phyloP scores from a whole-genome alignment of 2,113 vertebrate genomes.

The Eurypyga helias region DNA sequence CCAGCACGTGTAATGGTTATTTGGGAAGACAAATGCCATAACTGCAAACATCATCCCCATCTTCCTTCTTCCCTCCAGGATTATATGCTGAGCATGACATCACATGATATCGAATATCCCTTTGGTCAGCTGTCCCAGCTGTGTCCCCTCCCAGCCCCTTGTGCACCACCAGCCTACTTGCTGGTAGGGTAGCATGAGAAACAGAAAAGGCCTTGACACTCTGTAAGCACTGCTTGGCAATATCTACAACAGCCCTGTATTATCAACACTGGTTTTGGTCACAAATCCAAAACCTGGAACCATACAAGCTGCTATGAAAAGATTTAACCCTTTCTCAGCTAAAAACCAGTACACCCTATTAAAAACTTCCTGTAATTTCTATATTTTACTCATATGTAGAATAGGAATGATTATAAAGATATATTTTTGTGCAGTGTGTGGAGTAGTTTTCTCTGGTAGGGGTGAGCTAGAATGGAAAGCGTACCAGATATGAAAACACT shows the following conservation, averaged over 20 bases:
- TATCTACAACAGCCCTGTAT: background rate
- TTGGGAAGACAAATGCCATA: background rate
- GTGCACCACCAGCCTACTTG: rapidly evolving
- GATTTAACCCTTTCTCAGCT: background rate
- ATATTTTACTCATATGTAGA: background rate
- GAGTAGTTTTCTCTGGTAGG: background rate
- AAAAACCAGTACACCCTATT: background rate
- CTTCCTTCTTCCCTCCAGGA: background rate
- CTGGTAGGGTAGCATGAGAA: rapidly evolving
- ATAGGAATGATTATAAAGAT: background rate
- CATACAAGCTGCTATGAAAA: background rate
- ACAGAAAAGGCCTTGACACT: background rate
- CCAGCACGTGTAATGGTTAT: rapidly evolving
- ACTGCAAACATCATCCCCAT: rapidly evolving
- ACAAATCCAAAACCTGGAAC: background rate
- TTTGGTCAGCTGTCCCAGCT: background rate
- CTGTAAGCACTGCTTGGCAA: background rate
- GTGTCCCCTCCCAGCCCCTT: background rate
- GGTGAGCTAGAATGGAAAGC: background rate
- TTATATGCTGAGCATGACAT: background rate
- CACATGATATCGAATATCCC: background rate
- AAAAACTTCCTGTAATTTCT: background rate
- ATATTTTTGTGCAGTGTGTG: background rate
- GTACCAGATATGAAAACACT: background rate
- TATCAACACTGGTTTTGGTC: background rate